Evolutionary conservation across 2,797 vertebrate genomes (phyloP).

Genomic region (Manis crassicaudata): DNA sequence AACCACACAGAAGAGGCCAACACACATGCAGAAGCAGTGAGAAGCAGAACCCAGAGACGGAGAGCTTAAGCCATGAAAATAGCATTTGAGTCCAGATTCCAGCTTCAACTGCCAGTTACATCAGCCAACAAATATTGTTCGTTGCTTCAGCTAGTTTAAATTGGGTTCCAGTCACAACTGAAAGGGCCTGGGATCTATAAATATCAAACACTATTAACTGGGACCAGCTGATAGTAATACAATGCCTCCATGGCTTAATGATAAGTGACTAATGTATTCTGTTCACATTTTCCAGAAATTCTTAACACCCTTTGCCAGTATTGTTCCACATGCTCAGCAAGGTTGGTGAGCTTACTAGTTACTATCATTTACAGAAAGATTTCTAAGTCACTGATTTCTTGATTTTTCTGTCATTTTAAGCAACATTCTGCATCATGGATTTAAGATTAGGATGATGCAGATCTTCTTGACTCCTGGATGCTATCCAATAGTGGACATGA

Average conservation of each 20-base stretch:
- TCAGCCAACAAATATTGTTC: constrained; percentile 57
- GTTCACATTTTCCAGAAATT: constrained; percentile 65
- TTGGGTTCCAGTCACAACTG: constrained; percentile 62
- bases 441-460: background rate
- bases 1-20: background rate
- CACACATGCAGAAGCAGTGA: background rate
- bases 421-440: background rate
- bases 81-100: background rate
- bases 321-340: background rate
- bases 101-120: constrained; percentile 30
- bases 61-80: background rate
- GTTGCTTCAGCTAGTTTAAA: constrained; percentile 67
- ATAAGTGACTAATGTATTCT: constrained; percentile 50
- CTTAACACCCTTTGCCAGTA: background rate
- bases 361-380: background rate
- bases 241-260: constrained; percentile 26
- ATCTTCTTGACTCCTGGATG: background rate
- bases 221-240: constrained; percentile 55
- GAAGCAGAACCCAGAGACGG: background rate
- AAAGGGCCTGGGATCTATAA: constrained; percentile 62
- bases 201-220: constrained; percentile 62
- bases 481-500: background rate
- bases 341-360: background rate
- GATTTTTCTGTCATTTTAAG: constrained; percentile 31
- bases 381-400: constrained; percentile 20